Evolutionary conservation across 1,140 invertebrate genomes (phyloP).

Genomic region (Lineus longissimus): DNA sequence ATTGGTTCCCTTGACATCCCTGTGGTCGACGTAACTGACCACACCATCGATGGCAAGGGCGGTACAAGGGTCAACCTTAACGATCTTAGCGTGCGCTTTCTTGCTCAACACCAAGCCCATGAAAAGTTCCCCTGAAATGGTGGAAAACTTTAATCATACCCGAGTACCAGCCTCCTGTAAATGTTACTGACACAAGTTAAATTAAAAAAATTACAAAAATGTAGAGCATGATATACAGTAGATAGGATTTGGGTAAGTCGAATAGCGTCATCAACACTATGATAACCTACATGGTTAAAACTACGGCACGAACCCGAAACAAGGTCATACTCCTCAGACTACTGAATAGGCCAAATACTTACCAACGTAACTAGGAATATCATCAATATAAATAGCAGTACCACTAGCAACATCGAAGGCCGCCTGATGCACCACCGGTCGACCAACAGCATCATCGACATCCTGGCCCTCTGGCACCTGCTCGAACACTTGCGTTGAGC

Average conservation of each 20-base stretch:
- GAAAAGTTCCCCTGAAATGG: constrained; percentile 58
- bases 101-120: constrained; percentile 74
- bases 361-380: constrained; percentile 65
- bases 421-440: constrained; percentile 75
- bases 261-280: too few relatives aligned
- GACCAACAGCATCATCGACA: constrained; percentile 71
- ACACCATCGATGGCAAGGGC: constrained; percentile 68
- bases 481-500: too few relatives aligned
- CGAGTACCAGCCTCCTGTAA: too few relatives aligned
- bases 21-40: constrained; percentile 39
- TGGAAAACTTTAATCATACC: too few relatives aligned
- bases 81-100: constrained; percentile 74
- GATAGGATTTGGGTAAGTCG: too few relatives aligned
- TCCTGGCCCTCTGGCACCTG: constrained; percentile 59
- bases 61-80: constrained; percentile 59
- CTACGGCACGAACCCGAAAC: too few relatives aligned
- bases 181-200: too few relatives aligned
- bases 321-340: too few relatives aligned
- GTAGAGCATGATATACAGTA: too few relatives aligned
- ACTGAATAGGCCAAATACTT: background rate
- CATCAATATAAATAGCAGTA: constrained; percentile 88
- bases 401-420: constrained; percentile 86
- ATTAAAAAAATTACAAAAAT: too few relatives aligned
- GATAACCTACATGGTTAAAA: too few relatives aligned
- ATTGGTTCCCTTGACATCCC: constrained; percentile 41